phyloP scores from a whole-genome alignment of 2,888 invertebrate species.

The Pharmacophagus antenor region DNA sequence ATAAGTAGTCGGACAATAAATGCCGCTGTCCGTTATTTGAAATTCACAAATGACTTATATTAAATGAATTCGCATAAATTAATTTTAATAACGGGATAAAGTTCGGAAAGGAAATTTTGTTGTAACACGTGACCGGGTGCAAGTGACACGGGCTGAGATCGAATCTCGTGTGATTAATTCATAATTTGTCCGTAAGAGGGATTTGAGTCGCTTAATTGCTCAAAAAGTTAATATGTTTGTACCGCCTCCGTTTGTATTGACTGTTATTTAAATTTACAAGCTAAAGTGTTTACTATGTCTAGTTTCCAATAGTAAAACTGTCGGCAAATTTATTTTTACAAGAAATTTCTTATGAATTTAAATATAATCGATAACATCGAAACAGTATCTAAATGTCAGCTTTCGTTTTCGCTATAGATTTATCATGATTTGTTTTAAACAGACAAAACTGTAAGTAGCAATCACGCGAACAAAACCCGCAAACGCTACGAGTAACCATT shows the following conservation, averaged over 20 bases:
- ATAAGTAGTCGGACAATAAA: slow-evolving; percentile 21
- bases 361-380: neutral
- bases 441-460: neutral
- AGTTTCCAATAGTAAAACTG: no score
- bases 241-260: no score
- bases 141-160: neutral
- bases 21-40: slow-evolving; percentile 10
- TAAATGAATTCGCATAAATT: slow-evolving; percentile 21
- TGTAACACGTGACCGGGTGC: slow-evolving; percentile 3
- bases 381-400: neutral
- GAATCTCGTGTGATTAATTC: no score
- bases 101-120: slow-evolving; percentile 6
- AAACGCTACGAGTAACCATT: neutral
- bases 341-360: neutral
- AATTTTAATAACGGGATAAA: slow-evolving; percentile 11
- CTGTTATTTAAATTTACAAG: neutral
- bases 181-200: no score
- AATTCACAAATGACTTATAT: slow-evolving; percentile 5
- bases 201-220: no score
- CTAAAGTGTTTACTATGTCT: neutral
- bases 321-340: neutral
- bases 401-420: no score
- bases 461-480: neutral
- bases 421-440: neutral
- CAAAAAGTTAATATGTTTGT: no score